Base-by-base conservation (phyloP, 2,797 vertebrate species). In the Rhinichthys osculus region DNA sequence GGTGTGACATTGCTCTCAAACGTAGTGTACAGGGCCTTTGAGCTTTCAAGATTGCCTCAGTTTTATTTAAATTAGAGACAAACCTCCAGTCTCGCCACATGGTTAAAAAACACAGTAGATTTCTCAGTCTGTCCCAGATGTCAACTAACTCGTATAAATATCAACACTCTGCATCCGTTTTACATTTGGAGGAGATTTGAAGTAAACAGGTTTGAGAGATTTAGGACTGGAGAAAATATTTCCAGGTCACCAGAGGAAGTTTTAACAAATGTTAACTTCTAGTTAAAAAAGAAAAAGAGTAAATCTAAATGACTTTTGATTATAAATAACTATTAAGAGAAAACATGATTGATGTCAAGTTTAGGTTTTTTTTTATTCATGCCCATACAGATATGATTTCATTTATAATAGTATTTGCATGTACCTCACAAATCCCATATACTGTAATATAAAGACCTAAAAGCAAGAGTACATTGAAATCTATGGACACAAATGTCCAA, bases 321-420 rank as follows among this genome's bases (percentile, higher is more conserved):
- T 66, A 80, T 73, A 44, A 81, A 85, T 79, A 79, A 70, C 74
- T 85, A 85, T 84, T 78, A 59, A 62, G 83, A 85, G 73, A 62
- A 72, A 85, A 50, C 83, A 71, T 71, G 40, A 59, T 72, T 79
- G 16, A 72, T 79, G 76, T 71, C 52, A 62, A 44, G 38, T 44
- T 83, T 76, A 21, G 30, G 42, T 70, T 69, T 81, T 38, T 9
- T 72, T 72, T 82, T 33, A 50, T 30, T 82, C 17, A 72, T 38
- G 11, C 64, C 74, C 84, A 74, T 52, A 74, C 14, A 85, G 71
- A 77, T 78, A 71, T 67, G 52, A 70, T 88, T 78, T 83, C 8
- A 74, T 73, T 83, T 52, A 76, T 57, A 86, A 73, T 50, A 42
- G 38, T 82, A 81, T 85, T 81, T 81, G 84, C 84, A 85, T 81